phyloP scores from a whole-genome alignment of 2,113 vertebrate species.

The Muscicapa adusta region DNA sequence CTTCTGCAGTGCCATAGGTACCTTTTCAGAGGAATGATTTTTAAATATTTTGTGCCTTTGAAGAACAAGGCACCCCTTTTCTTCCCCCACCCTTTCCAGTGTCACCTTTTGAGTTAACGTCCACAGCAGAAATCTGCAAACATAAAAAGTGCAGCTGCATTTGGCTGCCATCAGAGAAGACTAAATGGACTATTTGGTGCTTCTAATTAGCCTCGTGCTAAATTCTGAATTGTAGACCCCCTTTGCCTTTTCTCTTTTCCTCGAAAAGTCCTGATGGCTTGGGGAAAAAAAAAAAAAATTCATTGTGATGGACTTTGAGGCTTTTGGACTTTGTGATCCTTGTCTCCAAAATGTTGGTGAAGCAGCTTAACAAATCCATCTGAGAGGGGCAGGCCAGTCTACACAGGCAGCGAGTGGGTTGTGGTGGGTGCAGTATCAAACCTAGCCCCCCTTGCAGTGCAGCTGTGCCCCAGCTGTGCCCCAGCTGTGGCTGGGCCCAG shows the following conservation, averaged over 20 bases:
- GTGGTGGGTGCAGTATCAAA: background rate
- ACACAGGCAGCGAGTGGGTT: background rate
- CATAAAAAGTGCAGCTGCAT: background rate
- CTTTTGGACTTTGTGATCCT: background rate
- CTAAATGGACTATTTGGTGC: conserved; percentile 33
- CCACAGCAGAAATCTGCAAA: background rate
- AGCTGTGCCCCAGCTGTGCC: background rate
- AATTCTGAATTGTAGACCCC: background rate
- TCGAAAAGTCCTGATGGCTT: background rate
- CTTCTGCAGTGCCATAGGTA: background rate
- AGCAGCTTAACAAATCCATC: conserved; percentile 54
- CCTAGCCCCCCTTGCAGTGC: background rate
- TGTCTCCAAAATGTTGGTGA: background rate
- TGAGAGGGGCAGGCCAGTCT: conserved; percentile 13
- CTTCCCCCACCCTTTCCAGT: background rate
- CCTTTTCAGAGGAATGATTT: background rate
- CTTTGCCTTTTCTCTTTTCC: conserved; percentile 27
- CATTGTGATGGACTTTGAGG: background rate
- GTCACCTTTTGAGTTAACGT: conserved; percentile 33
- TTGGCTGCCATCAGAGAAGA: conserved; percentile 38
- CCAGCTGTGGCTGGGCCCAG: background rate
- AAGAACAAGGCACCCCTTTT: background rate
- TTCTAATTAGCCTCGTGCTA: conserved; percentile 17
- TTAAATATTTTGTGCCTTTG: background rate
- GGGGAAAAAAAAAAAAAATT: background rate